Evolutionary conservation across 2,888 invertebrate species (phyloP).

Genomic region (Pseudoips prasinana): DNA sequence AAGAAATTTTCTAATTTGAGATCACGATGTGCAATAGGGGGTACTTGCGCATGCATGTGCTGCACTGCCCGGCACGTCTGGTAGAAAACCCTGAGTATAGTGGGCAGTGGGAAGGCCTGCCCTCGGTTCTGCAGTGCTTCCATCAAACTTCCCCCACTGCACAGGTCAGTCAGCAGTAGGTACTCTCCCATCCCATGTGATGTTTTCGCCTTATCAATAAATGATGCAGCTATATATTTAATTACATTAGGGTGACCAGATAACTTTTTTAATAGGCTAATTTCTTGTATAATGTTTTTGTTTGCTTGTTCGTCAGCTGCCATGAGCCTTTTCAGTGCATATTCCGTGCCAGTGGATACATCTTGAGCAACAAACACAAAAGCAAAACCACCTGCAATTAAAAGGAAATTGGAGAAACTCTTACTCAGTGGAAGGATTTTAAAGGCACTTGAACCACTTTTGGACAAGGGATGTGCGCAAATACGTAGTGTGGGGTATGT

Average conservation of each 20-base stretch:
- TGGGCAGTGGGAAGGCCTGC: constrained; percentile 84
- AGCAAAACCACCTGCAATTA: constrained; percentile 94
- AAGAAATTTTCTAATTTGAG: constrained; percentile 98
- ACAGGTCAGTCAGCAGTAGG: constrained; percentile 95
- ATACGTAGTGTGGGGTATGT: too few species aligned
- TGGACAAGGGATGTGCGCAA: too few species aligned
- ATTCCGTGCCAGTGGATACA: constrained; percentile 91
- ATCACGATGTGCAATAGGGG: constrained; percentile 97
- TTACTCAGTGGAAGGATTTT: too few species aligned
- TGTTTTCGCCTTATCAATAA: constrained; percentile 90
- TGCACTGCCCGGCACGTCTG: constrained; percentile 95
- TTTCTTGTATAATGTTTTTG: constrained; percentile 90
- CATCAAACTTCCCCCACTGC: constrained; percentile 90
- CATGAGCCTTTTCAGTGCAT: constrained; percentile 94
- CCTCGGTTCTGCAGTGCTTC: constrained; percentile 84
- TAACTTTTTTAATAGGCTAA: constrained; percentile 92
- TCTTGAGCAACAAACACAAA: constrained; percentile 98
- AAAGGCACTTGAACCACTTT: constrained; percentile 1
- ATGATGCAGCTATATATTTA: constrained; percentile 92
- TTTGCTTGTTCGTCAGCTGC: constrained; percentile 92
- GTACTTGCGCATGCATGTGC: constrained; percentile 95
- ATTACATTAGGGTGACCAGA: constrained; percentile 96
- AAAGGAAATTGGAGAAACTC: constrained; percentile 22
- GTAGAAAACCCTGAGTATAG: constrained; percentile 93
- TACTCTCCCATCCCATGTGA: constrained; percentile 94